Evolutionary conservation across 2,113 vertebrate species (phyloP), one percentile per base, ranked within the genome.

Genomic region (Craseonycteris thonglongyai): DNA sequence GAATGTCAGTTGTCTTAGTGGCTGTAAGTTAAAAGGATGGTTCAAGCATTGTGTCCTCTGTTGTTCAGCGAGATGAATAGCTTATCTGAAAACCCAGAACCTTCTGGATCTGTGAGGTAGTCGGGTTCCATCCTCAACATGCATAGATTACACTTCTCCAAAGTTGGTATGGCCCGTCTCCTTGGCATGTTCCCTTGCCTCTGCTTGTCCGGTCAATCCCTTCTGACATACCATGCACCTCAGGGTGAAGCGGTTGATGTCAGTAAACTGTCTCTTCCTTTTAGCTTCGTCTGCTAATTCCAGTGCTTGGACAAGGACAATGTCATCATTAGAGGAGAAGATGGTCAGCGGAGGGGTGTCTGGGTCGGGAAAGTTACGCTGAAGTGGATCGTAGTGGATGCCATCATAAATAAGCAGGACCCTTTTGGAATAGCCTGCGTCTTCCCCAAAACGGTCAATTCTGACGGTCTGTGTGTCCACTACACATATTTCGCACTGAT

Each of bases 201-300:
- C 99, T 54, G 98, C 98, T 96, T 99, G 99, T 95, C 99, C 99
- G 18, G 99, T 99, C 51, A 99, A 98, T 95, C 99, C 99, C 58
- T 98, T 99, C 98, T 99, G 99, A 97, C 99, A 99, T 95, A 99
- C 98, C 99, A 99, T 99, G 97, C 99, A 99, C 97, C 99, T 99
- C 97, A 99, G 97, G 0, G 99, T 97, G 40, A 99, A 99, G 95
- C 97, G 99, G 85, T 99, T 99, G 76, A 99, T 98, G 22, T 99
- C 99, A 0, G 99, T 99, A 96, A 99, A 99, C 97, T 99, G 99
- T 88, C 99, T 98, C 98, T 99, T 99, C 95, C 98, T 98, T 59
- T 99, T 98, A 2, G 99, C 99, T 96, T 99, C 99, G 0, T 99
- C 99, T 0, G 99, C 99, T 97, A 99, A 96, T 98, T 99, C 99